These are phyloP conservation scores for Arctocebus calabarensis DNA, from an alignment of 2,797 vertebrate genomes.

Conservation along the genomic window DNA sequence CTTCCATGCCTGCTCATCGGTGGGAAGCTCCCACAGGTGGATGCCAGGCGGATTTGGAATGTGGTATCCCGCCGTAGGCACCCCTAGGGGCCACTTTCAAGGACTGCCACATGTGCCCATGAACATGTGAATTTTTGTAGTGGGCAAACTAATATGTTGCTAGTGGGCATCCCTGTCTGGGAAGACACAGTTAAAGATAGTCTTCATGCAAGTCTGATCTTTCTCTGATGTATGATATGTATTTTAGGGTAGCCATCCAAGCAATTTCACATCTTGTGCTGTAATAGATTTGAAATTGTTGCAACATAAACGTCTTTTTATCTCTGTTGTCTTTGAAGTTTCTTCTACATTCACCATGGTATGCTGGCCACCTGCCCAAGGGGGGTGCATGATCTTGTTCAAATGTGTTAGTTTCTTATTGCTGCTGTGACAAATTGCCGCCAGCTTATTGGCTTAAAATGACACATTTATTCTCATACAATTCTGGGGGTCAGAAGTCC, in stretches of 20 bases:
- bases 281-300: background rate
- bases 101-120: background rate
- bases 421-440: too few species aligned
- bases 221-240: too few species aligned
- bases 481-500: too few species aligned
- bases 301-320: background rate
- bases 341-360: accelerated
- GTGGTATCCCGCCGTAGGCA: background rate
- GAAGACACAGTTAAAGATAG: background rate
- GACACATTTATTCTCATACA: too few species aligned
- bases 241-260: background rate
- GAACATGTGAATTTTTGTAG: background rate
- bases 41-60: background rate
- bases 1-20: accelerated
- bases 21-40: background rate
- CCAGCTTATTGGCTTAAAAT: too few species aligned
- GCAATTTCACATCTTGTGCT: background rate
- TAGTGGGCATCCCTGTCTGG: background rate
- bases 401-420: background rate
- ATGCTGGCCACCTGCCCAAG: background rate
- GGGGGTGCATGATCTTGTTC: background rate
- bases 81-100: too few species aligned
- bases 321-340: background rate
- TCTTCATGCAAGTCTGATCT: background rate
- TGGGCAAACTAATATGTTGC: background rate